phyloP scores from a whole-genome alignment of 2,113 vertebrate genomes.

The Melanocharis versteri region DNA sequence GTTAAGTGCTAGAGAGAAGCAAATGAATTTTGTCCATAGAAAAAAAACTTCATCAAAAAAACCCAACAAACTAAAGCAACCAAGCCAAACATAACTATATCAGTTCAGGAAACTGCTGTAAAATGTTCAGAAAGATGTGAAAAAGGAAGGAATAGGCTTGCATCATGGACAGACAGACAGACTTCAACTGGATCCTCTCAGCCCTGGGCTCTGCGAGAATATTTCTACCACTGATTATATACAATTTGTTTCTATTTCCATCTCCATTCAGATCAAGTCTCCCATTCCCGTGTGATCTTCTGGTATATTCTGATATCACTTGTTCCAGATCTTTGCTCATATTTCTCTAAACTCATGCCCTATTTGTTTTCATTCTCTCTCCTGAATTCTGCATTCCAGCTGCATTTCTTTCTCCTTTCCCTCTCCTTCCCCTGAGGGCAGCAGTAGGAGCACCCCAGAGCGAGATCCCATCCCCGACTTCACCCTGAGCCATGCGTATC shows the following conservation, averaged over 20 bases:
- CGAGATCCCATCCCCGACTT: not conserved
- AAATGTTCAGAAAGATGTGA: too few relatives aligned
- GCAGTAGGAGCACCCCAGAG: not conserved
- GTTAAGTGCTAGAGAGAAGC: too few relatives aligned
- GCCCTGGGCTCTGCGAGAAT: not conserved
- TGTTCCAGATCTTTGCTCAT: not conserved
- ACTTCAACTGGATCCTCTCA: not conserved
- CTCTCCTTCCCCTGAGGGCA: not conserved
- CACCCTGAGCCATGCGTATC: fast-evolving
- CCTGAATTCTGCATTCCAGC: not conserved
- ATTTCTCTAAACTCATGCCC: not conserved
- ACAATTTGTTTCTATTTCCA: not conserved
- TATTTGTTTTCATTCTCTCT: not conserved
- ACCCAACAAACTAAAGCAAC: too few relatives aligned
- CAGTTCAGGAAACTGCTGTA: too few relatives aligned
- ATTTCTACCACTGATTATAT: not conserved
- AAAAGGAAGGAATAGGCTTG: too few relatives aligned
- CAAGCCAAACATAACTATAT: too few relatives aligned
- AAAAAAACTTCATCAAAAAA: too few relatives aligned
- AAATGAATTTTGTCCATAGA: too few relatives aligned
- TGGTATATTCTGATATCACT: not conserved
- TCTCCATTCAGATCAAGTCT: not conserved
- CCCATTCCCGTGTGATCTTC: not conserved
- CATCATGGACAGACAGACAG: too few relatives aligned
- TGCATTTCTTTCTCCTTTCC: not conserved